Evolutionary conservation across 2,797 vertebrate species (phyloP), one percentile per base, ranked within the genome.

Genomic region (Mycteria americana): DNA sequence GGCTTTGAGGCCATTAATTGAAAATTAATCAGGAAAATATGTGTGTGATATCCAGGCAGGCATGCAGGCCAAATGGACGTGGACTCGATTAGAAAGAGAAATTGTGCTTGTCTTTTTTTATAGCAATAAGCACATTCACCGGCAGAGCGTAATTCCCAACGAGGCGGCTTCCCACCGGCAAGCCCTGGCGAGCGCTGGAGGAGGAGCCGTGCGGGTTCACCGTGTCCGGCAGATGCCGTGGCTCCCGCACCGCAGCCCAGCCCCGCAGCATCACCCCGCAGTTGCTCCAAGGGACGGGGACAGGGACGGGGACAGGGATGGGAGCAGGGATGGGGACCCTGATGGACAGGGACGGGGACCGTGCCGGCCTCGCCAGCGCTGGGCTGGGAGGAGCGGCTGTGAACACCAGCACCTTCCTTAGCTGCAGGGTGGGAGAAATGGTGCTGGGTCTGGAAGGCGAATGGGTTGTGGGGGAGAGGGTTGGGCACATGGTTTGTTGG

Each of bases 21-120:
- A 97, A 97, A 97, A 97, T 96, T 96, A 97, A 97, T 97, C 95
- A 72, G 27, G 93, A 96, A 69, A 8, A 87, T 92, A 90, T 15
- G 79, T 43, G 43, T 51, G 65, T 63, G 88, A 82, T 70, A 79
- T 18, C 83, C 82, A 68, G 91, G 94, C 97, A 18, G 69, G 91
- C 50, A 15, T 53, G 90, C 97, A 96, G 97, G 96, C 96, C 95
- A 96, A 94, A 92, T 62, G 85, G 96, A 94, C 93, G 92, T 93
- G 96, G 63, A 67, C 96, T 97, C 82, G 76, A 92, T 97, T 96
- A 96, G 93, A 72, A 96, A 96, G 96, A 95, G 96, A 92, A 95
- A 97, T 94, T 80, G 91, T 89, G 91, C 94, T 56, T 10, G 46
- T 92, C 85, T 37, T 82, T 87, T 78, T 70, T 88, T 59, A 94